phyloP scores from a whole-genome alignment of 2,888 invertebrate species.

The Apoda limacodes region DNA sequence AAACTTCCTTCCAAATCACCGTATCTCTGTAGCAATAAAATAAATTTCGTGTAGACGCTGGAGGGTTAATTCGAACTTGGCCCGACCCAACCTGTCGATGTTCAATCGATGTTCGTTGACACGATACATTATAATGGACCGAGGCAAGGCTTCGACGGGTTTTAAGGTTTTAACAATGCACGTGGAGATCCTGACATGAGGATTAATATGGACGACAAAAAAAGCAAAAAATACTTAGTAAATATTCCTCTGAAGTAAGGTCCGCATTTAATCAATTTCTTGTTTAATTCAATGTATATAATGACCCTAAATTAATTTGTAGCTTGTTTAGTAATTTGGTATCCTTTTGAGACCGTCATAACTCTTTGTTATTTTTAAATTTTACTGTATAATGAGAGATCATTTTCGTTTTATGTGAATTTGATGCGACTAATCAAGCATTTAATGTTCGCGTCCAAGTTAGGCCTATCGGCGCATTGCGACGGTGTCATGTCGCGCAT shows the following conservation, averaged over 20 bases:
- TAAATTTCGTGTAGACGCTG: constrained; percentile 66
- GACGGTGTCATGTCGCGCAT: constrained; percentile 41
- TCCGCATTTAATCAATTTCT: constrained; percentile 39
- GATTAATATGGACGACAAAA: constrained; percentile 66
- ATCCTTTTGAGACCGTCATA: constrained; percentile 3
- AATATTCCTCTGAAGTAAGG: constrained; percentile 28
- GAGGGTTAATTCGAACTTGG: constrained; percentile 53
- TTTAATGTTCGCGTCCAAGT: constrained; percentile 35
- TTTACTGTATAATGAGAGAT: neutral
- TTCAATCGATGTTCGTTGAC: constrained; percentile 68
- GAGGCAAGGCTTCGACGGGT: constrained; percentile 49
- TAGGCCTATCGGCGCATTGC: constrained; percentile 57
- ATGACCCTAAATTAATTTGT: constrained; percentile 45
- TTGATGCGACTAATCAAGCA: too few relatives aligned
- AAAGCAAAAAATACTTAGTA: constrained; percentile 30
- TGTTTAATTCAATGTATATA: constrained; percentile 43
- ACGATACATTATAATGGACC: constrained; percentile 67
- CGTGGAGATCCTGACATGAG: constrained; percentile 65
- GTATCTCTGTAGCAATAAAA: constrained; percentile 67
- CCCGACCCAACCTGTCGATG: constrained; percentile 53
- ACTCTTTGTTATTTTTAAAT: constrained; percentile 3
- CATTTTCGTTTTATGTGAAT: too few relatives aligned
- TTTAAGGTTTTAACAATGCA: constrained; percentile 64
- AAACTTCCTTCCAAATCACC: constrained; percentile 63
- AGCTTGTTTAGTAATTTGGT: constrained; percentile 21